Evolutionary conservation across 2,113 vertebrate species (phyloP).

Genomic region (Rhynchomys soricoides): DNA sequence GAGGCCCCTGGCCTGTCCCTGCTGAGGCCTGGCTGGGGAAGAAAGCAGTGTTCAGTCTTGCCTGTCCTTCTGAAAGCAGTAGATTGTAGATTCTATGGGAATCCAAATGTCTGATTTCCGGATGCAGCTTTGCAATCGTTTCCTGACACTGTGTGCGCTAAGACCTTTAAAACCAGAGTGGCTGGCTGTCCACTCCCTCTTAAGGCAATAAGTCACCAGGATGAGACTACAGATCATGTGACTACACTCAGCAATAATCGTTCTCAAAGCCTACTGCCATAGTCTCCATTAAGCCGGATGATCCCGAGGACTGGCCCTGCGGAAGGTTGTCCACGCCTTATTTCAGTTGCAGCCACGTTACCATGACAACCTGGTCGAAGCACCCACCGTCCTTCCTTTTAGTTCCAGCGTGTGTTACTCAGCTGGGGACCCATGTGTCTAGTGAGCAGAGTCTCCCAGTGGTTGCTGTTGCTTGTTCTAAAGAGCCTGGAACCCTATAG

Average conservation of each 20-base stretch:
- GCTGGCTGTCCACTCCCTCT: not conserved
- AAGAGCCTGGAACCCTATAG: not conserved
- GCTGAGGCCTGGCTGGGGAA: not conserved
- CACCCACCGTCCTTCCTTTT: not conserved
- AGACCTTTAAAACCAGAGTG: slow-evolving; percentile 27
- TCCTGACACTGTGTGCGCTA: not conserved
- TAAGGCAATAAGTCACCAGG: slow-evolving; percentile 58
- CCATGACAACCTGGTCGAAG: not conserved
- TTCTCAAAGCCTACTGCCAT: slow-evolving; percentile 49
- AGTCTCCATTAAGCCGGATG: slow-evolving; percentile 6
- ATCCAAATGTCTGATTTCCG: slow-evolving; percentile 61
- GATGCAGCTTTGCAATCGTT: slow-evolving; percentile 47
- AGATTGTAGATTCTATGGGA: slow-evolving; percentile 37
- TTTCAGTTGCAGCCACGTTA: not conserved
- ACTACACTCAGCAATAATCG: slow-evolving; percentile 73
- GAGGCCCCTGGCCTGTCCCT: not conserved
- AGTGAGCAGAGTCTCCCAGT: not conserved
- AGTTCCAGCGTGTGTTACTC: not conserved
- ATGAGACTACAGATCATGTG: slow-evolving; percentile 50
- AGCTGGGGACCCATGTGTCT: not conserved
- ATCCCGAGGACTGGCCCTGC: not conserved
- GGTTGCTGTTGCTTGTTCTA: not conserved
- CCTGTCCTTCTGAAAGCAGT: slow-evolving; percentile 52
- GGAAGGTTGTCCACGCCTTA: not conserved
- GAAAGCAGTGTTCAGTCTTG: not conserved